Conservation (phyloP, 2,888 invertebrate species). For the Noctua comes region DNA sequence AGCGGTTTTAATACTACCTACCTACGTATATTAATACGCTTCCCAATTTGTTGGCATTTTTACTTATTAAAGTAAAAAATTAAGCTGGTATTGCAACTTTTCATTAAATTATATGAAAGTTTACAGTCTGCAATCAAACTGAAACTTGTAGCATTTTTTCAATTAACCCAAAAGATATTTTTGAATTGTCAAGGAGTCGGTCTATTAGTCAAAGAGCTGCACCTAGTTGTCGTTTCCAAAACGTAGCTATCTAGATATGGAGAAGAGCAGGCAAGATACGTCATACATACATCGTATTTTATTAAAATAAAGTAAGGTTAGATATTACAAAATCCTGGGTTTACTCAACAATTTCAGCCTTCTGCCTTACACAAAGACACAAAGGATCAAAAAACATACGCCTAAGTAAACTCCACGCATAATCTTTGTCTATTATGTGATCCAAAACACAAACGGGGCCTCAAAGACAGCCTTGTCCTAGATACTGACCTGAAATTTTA, state of each 20-base stretch:
- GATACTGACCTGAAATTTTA: conserved; percentile 62
- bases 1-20: background rate
- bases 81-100: background rate
- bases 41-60: background rate
- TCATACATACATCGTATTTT: too few species aligned
- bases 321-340: background rate
- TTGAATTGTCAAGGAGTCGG: too few species aligned
- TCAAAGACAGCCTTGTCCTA: conserved; percentile 61
- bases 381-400: background rate
- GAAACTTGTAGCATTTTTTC: background rate
- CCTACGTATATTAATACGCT: background rate
- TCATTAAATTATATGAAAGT: background rate
- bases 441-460: conserved; percentile 42
- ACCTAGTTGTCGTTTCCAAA: too few species aligned
- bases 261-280: too few species aligned
- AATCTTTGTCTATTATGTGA: conserved; percentile 23
- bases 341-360: background rate
- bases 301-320: too few species aligned
- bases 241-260: too few species aligned
- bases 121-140: background rate
- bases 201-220: too few species aligned
- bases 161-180: background rate
- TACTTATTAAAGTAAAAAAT: background rate
- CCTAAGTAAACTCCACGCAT: conserved; percentile 24
- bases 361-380: background rate